Conservation (phyloP, 2,888 invertebrate species). For the Drosophila lacicola region DNA sequence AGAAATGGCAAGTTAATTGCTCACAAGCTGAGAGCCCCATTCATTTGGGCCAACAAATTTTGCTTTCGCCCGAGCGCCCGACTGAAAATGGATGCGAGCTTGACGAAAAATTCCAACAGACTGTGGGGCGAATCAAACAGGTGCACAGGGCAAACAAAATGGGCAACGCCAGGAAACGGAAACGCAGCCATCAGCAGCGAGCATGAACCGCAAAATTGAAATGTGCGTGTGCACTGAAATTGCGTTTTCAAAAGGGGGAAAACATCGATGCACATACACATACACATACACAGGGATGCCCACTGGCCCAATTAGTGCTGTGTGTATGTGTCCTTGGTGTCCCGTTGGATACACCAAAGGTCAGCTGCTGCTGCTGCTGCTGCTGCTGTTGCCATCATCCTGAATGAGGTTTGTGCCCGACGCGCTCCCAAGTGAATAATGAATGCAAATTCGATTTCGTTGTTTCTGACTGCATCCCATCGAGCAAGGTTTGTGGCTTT, state of each 20-base stretch:
- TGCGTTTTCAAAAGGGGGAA: conserved; percentile 41
- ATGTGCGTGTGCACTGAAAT: conserved; percentile 65
- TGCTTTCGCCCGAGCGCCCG: not conserved
- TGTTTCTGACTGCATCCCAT: conserved; percentile 29
- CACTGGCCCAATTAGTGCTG: conserved; percentile 40
- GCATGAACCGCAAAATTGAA: conserved; percentile 53
- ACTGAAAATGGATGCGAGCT: conserved; percentile 26
- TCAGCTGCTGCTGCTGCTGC: conserved; percentile 20
- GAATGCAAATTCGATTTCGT: conserved; percentile 60
- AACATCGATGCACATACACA: conserved; percentile 16
- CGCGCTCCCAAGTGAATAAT: conserved; percentile 11
- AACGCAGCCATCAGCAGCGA: conserved; percentile 25
- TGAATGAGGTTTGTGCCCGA: not conserved
- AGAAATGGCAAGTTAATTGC: conserved; percentile 69
- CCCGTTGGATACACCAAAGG: conserved; percentile 34
- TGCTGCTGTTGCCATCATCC: conserved; percentile 1
- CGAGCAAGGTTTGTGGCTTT: not conserved
- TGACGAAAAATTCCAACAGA: not conserved
- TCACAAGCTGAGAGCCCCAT: conserved; percentile 24
- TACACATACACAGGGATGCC: conserved; percentile 7
- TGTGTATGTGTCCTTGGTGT: conserved; percentile 41
- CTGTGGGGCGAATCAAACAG: conserved; percentile 47
- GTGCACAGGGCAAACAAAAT: conserved; percentile 48
- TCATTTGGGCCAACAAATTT: conserved; percentile 16
- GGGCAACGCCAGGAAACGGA: conserved; percentile 46